Conservation (phyloP, 2,113 vertebrate species). For the Stercorarius parasiticus region DNA sequence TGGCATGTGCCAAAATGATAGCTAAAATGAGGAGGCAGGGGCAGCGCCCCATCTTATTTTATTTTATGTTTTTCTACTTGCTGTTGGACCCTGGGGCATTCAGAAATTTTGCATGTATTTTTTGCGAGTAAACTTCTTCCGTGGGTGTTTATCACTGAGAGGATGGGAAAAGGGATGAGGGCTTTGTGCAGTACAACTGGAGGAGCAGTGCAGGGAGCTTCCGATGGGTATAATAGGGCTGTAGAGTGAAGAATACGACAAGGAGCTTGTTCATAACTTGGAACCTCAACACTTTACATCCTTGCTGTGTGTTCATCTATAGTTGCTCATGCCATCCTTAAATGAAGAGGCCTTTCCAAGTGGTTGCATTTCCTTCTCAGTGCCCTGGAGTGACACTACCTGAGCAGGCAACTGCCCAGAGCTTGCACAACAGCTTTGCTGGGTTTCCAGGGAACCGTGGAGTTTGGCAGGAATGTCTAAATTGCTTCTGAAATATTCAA, state of each 20-base stretch:
- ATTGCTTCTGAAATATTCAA: not conserved
- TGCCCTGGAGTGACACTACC: not conserved
- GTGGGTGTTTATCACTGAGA: constrained; percentile 5
- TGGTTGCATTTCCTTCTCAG: not conserved
- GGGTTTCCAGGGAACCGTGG: not conserved
- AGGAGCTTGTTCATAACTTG: not conserved
- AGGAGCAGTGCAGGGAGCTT: not conserved
- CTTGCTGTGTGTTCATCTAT: not conserved
- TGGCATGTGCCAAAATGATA: constrained; percentile 47
- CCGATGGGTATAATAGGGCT: not conserved
- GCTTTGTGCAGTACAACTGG: not conserved
- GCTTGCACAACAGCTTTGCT: not conserved
- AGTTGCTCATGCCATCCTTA: not conserved
- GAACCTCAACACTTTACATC: not conserved
- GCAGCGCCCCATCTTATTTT: not conserved
- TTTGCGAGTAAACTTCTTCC: constrained; percentile 3
- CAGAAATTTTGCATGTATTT: constrained; percentile 34
- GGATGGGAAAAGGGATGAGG: not conserved
- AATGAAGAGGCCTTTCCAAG: not conserved
- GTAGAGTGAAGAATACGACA: not conserved
- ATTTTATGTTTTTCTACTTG: not conserved
- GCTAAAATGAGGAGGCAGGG: constrained; percentile 32
- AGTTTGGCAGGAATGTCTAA: not conserved
- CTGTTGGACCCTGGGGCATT: constrained; percentile 19
- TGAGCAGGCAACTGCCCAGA: not conserved